Percentiles rank a stretch among this genome's conserved stretches.
Evolutionary conservation across 2,797 vertebrate genomes (phyloP).

Genomic region (Urophycis tenuis): DNA sequence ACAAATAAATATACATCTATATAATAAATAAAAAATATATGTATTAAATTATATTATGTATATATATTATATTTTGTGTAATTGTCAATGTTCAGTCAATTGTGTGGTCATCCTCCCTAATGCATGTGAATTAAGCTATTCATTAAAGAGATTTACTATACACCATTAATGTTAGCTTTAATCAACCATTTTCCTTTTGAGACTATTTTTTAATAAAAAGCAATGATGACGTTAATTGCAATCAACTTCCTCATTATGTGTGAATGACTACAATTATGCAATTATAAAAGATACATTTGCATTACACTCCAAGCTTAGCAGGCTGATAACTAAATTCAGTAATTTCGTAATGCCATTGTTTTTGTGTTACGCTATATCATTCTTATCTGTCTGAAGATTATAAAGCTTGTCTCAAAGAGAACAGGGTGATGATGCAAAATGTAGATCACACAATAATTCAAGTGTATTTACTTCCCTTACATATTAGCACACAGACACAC

Average conservation of each 20-base stretch:
- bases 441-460: constrained; percentile 2
- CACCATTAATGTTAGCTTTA: neutral
- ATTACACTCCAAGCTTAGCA: neutral
- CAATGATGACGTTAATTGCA: neutral
- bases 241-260: neutral
- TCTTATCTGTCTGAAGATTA: neutral
- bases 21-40: no score
- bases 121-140: neutral
- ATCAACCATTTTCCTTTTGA: neutral
- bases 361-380: no score
- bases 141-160: neutral
- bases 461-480: neutral
- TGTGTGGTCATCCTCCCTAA: neutral
- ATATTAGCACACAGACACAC: neutral
- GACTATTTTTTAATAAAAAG: no score
- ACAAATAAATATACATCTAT: no score
- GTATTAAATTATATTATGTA: no score
- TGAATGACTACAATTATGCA: neutral
- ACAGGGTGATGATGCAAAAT: neutral
- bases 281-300: neutral
- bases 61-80: no score
- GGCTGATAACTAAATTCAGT: neutral
- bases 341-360: no score
- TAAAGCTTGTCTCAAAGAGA: neutral
- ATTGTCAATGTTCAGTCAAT: neutral